A percentile compares a stretch with the other conserved stretches of the same genome.
Evolutionary conservation across 2,888 invertebrate species (phyloP).

Genomic region (Folsomia manolachei): DNA sequence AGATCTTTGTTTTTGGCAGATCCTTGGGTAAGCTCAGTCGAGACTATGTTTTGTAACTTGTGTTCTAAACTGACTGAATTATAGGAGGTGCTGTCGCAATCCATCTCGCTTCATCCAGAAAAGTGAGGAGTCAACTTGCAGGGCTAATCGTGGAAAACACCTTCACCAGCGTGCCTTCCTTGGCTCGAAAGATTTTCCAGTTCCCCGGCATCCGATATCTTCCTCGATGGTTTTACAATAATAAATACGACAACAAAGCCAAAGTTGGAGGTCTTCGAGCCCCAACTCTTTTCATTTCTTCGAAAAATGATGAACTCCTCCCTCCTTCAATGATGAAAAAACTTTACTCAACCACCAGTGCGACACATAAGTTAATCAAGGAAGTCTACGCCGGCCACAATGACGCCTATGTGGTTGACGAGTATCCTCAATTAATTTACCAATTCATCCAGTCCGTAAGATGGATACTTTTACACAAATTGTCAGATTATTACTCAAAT

Average conservation of each 20-base stretch:
- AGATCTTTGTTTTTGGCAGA: slow-evolving; percentile 84
- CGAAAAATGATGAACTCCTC: slow-evolving; percentile 78
- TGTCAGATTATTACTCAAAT: no score
- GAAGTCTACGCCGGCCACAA: slow-evolving; percentile 83
- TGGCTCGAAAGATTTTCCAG: slow-evolving; percentile 78
- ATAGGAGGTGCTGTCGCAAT: slow-evolving; percentile 87
- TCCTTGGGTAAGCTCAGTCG: slow-evolving; percentile 77
- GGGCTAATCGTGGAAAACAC: slow-evolving; percentile 89
- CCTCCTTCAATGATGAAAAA: slow-evolving; percentile 85
- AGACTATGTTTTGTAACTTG: slow-evolving; percentile 26
- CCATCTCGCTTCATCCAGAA: slow-evolving; percentile 72
- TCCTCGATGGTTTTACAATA: slow-evolving; percentile 81
- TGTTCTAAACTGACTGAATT: no score
- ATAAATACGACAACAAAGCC: slow-evolving; percentile 55
- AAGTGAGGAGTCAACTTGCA: slow-evolving; percentile 75
- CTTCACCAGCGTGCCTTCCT: slow-evolving; percentile 89
- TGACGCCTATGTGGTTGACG: slow-evolving; percentile 85
- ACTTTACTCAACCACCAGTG: slow-evolving; percentile 70
- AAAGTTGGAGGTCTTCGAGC: slow-evolving; percentile 71
- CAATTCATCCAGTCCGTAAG: neutral
- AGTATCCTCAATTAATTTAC: slow-evolving; percentile 59
- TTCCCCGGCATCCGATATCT: slow-evolving; percentile 69
- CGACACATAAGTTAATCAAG: slow-evolving; percentile 71
- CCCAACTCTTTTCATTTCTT: slow-evolving; percentile 83
- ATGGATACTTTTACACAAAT: neutral